Base-by-base conservation (phyloP, 2,888 invertebrate genomes). In the Chorisops tibialis region DNA sequence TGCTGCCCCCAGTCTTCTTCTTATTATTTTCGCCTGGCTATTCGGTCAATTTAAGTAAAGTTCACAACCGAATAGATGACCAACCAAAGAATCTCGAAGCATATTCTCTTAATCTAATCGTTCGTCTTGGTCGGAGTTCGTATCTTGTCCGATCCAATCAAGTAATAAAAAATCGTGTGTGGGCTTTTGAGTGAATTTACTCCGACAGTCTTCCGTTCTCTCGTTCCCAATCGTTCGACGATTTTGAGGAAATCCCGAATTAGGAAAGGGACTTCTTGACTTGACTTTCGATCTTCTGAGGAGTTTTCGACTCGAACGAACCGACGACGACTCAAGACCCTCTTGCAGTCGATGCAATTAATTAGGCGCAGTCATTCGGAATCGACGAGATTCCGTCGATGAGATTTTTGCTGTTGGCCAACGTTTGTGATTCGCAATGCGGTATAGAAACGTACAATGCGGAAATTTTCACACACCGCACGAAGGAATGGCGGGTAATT, bases 291-390 rank as follows among this genome's bases (percentile, higher is more conserved):
- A 24, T 12, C 56, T 45, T 30, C 2, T 24, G 52, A 14, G 52
- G 52, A 39, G 30, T 2, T 7, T 21, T 14, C 22, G 41, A 21
- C 39, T 39, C 41, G 22, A 54, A 12, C 19, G 16, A 12, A 38
- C 16, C 37, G 38, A 37, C 37, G 61, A 51, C 45, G 39, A 45
- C 35, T 6, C 37, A 38, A 50, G 61, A 51, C 45, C 56, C 61
- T 45, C 30, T 43, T 35, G 9, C 45, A 58, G 45, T 21, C 61
- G 59, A 61, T 56, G 61, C 59, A 59, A 39, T 75, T 71, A 76
- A 74, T 75, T 72, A 71, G 71, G 72, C 69, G 72, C 76, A 77
- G 74, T 77, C 76, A 75, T 71, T 74, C 70, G 77, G 77, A 77
- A 77, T 77, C 75, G 73, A 77, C 74, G 75, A 66, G 65, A 61